These are phyloP conservation scores for Nannoperca obscura DNA, from an alignment of 2,797 vertebrate genomes.

Conservation along the genomic window DNA sequence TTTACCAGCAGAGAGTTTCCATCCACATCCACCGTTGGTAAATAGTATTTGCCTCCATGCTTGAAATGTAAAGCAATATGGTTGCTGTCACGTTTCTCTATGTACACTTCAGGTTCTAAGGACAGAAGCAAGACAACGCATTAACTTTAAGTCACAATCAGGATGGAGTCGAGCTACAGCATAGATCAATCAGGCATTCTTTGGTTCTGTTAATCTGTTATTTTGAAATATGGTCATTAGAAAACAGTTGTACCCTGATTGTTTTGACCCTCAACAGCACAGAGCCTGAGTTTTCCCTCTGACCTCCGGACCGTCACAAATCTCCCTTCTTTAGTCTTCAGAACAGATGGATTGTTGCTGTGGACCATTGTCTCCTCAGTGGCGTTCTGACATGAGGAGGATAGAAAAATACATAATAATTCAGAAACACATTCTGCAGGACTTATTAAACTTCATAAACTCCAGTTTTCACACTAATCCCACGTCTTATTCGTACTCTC, in stretches of 20 bases:
- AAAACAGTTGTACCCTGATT: neutral
- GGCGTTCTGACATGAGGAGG: neutral
- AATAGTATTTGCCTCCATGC: rapidly evolving
- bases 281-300: rapidly evolving
- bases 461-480: too few species aligned
- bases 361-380: rapidly evolving
- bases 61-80: rapidly evolving
- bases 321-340: rapidly evolving
- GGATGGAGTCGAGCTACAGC: neutral
- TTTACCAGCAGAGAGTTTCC: neutral
- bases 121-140: neutral
- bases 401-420: neutral
- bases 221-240: neutral
- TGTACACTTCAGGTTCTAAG: rapidly evolving
- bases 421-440: neutral
- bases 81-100: rapidly evolving
- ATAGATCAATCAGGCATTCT: neutral
- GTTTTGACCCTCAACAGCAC: rapidly evolving
- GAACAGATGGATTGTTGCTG: rapidly evolving
- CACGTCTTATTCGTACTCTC: neutral
- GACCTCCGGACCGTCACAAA: rapidly evolving
- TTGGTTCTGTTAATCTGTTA: neutral
- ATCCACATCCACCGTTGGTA: neutral
- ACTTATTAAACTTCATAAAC: too few species aligned
- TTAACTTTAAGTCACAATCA: neutral